phyloP scores from a whole-genome alignment of 2,113 vertebrate species.

The Hydrochoerus hydrochaeris region DNA sequence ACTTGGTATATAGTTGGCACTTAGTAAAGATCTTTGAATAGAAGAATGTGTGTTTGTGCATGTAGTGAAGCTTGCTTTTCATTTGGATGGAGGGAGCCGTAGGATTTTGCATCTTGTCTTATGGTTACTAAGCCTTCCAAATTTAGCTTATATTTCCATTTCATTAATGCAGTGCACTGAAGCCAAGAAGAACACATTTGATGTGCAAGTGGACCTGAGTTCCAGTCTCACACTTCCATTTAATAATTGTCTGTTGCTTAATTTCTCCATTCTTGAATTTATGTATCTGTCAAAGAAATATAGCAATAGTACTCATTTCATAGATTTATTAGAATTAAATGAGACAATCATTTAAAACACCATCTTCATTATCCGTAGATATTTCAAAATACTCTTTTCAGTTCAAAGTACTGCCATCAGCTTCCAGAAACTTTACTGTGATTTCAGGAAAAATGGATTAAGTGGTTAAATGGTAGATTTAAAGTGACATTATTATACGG shows the following conservation, averaged over 20 bases:
- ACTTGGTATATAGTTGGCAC: not conserved
- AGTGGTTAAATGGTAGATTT: not conserved
- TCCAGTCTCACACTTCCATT: not conserved
- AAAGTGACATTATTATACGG: not conserved
- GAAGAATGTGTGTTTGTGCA: not conserved
- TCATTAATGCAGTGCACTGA: not conserved
- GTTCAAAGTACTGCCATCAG: not conserved
- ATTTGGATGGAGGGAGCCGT: not conserved
- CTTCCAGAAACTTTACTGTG: not conserved
- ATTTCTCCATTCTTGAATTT: not conserved
- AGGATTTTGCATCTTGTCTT: not conserved
- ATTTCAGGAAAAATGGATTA: constrained; percentile 13
- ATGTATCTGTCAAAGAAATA: not conserved
- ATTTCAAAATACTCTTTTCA: not conserved
- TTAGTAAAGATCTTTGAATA: not conserved
- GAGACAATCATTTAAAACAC: not conserved
- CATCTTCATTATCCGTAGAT: not conserved
- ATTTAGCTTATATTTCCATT: not conserved
- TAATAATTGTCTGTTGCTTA: not conserved
- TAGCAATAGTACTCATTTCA: not conserved
- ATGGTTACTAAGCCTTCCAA: not conserved
- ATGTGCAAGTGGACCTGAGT: not conserved
- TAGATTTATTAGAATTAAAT: constrained; percentile 2
- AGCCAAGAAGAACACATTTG: not conserved
- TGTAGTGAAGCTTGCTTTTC: not conserved